Base-by-base conservation (phyloP, 2,888 invertebrate species). In the Arctia plantaginis region DNA sequence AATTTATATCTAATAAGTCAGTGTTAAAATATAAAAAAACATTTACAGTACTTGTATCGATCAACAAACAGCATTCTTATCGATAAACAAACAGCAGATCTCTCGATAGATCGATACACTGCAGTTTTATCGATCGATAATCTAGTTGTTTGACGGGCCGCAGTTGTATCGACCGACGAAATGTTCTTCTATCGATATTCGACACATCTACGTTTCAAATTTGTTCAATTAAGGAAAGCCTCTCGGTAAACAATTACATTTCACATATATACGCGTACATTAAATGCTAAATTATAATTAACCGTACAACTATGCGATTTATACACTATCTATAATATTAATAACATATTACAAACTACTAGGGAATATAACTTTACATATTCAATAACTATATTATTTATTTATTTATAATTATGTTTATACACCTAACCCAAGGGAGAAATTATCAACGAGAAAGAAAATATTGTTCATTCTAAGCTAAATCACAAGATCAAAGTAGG, bases 271-370 rank as follows among this genome's bases (percentile, higher is more conserved):
- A 81, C 72, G 82, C 81, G 83, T 87, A 85, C 88, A 76, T 91
- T 92, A 92, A 91, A 93, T 92, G 91, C 93, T 93, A 93, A 87
- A 85, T 84, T 90, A 89, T 82, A 87, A 82, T 90, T 91, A 92
- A 82, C 88, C 89, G 89, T 90, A 85, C 85, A 86, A 86, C 85
- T 82, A 86, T 87, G 87, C 89, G 86, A 88, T 91, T 87, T 90
- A 89, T 87, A 90, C 87, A 89, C 87, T 90, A 90, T 86, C 84
- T 86, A 86, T 84, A 83, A 84, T 87, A 86, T 81, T 88, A 82
- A 85, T 85, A 82, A 85, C 85, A 82, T 83, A 82, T 80, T 79
- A 85, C 76, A 78, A 84, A 80, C 85, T 82, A 85, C 82, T 81
- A 86, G 82, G 83, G 85, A 85, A 84, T 85, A 85, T 85, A 82